Evolutionary conservation across 2,113 vertebrate genomes (phyloP), one percentile per base, ranked within the genome.

Genomic region (Trachemys scripta): DNA sequence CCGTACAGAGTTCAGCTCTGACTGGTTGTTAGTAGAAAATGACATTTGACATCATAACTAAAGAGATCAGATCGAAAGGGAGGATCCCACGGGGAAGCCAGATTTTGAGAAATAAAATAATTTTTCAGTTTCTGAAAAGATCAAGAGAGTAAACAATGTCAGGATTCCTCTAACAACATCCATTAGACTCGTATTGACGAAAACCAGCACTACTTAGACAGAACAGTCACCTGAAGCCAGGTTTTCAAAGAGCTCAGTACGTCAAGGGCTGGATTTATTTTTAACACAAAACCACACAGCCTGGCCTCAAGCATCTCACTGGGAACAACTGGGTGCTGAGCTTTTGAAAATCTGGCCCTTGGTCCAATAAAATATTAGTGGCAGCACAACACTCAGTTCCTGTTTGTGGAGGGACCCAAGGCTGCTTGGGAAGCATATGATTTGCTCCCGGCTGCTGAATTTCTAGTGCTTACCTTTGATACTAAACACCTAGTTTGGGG

Each of bases 121-220:
- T 4, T 59, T n/a, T 72, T 38, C 87, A 90, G 53, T 20, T 1
- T 4, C 19, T 5, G 54, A 51, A 78, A 94, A 76, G 14, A 62
- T 86, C 42, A 29, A 72, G 16, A 72, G 35, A 10, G 14, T 14
- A 54, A 42, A 56, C 47, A 86, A 75, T 47, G 42, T 6, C 24
- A 6, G 1, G 0, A n/a, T 31, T 3, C 87, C 42, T 54, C 35
- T 76, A 76, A 56, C 29, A 47, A n/a, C 0, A 0, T 38, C 47
- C 1, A 0, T 14, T 81, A 54, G 29, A 25, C 51, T 89, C 0
- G 0, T 45, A 80, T 3, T 0, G 0, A 49, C 16, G 22, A 87
- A 11, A 42, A 54, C 49, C 31, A 49, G 54, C 84, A 87, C n/a
- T 20, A 22, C 2, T 31, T 19, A 54, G 24, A 83, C 10, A 35